Base-by-base conservation (phyloP, 2,113 vertebrate species). In the Corythaeola cristata region DNA sequence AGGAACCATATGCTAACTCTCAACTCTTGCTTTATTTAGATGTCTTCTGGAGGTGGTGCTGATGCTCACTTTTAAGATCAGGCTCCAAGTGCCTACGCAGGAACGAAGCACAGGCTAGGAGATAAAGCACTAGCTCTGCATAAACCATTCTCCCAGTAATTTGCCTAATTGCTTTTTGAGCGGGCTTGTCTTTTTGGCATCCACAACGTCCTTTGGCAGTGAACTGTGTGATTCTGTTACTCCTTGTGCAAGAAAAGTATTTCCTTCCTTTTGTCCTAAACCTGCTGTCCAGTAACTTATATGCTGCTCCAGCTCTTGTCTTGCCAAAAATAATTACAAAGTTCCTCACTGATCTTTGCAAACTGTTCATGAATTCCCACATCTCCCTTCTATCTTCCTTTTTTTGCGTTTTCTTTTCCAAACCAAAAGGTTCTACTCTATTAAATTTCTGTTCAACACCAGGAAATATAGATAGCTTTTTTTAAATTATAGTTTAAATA, bases 41-140 rank as follows among this genome's bases (percentile, higher is more conserved):
- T 20, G 8, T 22, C n/a, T 88, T 95, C 92, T 85, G 94, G 90
- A 76, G 90, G 94, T 75, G 73, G 90, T 88, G 64, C 64, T 90
- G 88, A 85, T 89, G 90, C 3, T 85, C 86, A 72, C 72, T 81
- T 81, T 93, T 10, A 47, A 76, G 33, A 90, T 52, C 53, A 39
- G 18, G 9, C 89, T 77, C 62, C 41, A 35, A 62, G 55, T 44
- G 71, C 78, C 62, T 39, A 55, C 1, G 1, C 62, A 87, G 53
- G 74, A 75, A 62, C 62, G 37, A 72, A 93, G 39, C 49, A 75
- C 39, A 32, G 45, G 35, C 44, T 15, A 30, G 58, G 69, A 82
- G 45, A 50, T 27, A 49, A 60, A 81, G 66, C 64, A 68, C 59
- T 18, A 55, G 37, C 22, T 58, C 33, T 33, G 15, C 73, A 50